Base-by-base conservation (phyloP, 2,888 invertebrate species). In the Drosophila mimica region DNA sequence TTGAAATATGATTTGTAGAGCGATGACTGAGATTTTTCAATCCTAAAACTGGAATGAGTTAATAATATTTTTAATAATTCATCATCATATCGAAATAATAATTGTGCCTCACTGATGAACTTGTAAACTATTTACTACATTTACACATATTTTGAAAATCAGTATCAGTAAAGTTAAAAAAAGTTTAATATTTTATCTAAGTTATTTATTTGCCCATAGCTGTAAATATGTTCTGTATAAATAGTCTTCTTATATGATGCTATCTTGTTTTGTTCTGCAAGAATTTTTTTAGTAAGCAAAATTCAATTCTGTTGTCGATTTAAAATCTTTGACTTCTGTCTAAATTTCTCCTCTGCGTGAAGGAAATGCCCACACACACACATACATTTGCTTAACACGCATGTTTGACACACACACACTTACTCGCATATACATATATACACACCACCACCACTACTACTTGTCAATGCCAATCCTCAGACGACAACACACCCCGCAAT, bases 351-450 rank as follows among this genome's bases (percentile, higher is more conserved):
- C 46, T 15, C 4, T 8, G 46, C 8, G 25, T 46, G 8, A 46
- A 25, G 15, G 46, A 25, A 46, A 25, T 46, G 25, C 25, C 46
- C 30, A 17, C 28, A 52, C 25, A 13, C 20, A 34, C 28, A 49
- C 15, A 66, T 25, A 30, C 30, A 15, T 25, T 15, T 46, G 46
- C 46, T 46, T 25, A 46, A 46, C 46, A 25, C 46, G 46, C 46
- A 46, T 46, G 46, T 46, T 46, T 25, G 25, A 54, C 33, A 70
- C 28, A 43, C 33, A 48, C 33, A 65, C 48, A 65, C 8, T 46
- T 49, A 70, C 75, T 74, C 59, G 49, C 56, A 70, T 65, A 36
- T 46, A 70, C 62, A 36, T 46, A 52, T 34, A 54, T 63, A 61
- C 56, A 49, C 34, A 59, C 52, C 28, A 20, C 40, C 36, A 34